Evolutionary conservation across 2,113 vertebrate genomes (phyloP).

Genomic region (Caranx melampygus): DNA sequence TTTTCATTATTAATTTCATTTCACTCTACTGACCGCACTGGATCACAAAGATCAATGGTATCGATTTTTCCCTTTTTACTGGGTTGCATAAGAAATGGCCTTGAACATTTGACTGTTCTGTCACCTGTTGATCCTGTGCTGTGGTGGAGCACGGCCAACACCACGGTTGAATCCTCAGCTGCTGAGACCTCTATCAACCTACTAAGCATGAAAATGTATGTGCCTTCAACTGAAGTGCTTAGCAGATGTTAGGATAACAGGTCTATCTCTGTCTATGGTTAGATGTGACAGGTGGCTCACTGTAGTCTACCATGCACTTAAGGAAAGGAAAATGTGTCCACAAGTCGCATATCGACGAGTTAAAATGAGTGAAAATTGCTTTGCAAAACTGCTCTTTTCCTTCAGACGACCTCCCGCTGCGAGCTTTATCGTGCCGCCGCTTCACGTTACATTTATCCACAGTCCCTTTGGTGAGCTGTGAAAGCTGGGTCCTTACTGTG

Average conservation of each 20-base stretch:
- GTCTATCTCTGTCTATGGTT: neutral
- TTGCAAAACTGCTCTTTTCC: neutral
- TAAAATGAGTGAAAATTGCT: constrained; percentile 37
- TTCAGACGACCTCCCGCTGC: constrained; percentile 15
- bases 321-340: neutral
- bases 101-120: neutral
- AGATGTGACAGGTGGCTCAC: constrained; percentile 6
- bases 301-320: neutral
- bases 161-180: neutral
- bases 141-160: neutral
- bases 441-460: constrained; percentile 40
- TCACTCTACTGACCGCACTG: neutral
- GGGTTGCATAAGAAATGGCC: constrained; percentile 7
- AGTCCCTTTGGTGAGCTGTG: neutral
- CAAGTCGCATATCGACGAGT: neutral
- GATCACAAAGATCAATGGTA: neutral
- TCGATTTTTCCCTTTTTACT: constrained; percentile 4
- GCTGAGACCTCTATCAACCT: neutral
- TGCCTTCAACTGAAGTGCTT: neutral
- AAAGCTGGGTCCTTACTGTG: constrained; percentile 32
- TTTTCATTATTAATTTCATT: neutral
- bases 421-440: constrained; percentile 38
- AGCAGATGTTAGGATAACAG: neutral
- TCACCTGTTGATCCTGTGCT: neutral
- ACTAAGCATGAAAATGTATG: neutral